These are phyloP conservation scores for Caenorhabditis sulstoni DNA, from an alignment of 2,888 invertebrate species.

Conservation along the genomic window DNA sequence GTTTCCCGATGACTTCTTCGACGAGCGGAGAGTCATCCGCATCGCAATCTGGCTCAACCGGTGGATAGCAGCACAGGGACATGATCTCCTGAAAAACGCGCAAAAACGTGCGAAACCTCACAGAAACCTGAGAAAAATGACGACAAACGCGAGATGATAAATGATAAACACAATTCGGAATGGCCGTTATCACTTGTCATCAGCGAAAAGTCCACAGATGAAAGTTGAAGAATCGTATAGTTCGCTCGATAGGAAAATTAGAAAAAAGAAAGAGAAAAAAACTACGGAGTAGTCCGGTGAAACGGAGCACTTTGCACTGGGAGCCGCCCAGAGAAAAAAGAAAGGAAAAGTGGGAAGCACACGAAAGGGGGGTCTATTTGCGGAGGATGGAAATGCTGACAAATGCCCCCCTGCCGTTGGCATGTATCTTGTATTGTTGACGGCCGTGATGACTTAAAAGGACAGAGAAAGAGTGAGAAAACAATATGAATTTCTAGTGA, in stretches of 20 bases:
- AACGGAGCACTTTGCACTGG: conserved; percentile 21
- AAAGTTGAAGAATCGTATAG: conserved; percentile 49
- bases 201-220: conserved; percentile 42
- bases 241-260: background rate
- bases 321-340: conserved; percentile 13
- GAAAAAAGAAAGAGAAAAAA: background rate
- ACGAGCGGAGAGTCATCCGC: conserved; percentile 66
- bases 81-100: background rate
- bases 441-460: conserved; percentile 30
- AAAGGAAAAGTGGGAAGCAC: conserved; percentile 2
- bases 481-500: background rate
- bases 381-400: conserved; percentile 45
- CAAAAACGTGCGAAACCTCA: conserved; percentile 27
- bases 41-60: conserved; percentile 41
- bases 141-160: conserved; percentile 15
- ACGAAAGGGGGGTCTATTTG: conserved; percentile 19
- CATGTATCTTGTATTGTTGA: conserved; percentile 41
- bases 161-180: background rate
- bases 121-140: background rate
- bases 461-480: background rate
- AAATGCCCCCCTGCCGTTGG: conserved; percentile 38
- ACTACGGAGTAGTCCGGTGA: conserved; percentile 12
- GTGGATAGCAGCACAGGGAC: conserved; percentile 28
- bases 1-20: conserved; percentile 62
- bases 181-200: conserved; percentile 8